These are phyloP conservation scores for Puntigrus tetrazona DNA, from an alignment of 2,113 vertebrate species.

Conservation along the genomic window DNA sequence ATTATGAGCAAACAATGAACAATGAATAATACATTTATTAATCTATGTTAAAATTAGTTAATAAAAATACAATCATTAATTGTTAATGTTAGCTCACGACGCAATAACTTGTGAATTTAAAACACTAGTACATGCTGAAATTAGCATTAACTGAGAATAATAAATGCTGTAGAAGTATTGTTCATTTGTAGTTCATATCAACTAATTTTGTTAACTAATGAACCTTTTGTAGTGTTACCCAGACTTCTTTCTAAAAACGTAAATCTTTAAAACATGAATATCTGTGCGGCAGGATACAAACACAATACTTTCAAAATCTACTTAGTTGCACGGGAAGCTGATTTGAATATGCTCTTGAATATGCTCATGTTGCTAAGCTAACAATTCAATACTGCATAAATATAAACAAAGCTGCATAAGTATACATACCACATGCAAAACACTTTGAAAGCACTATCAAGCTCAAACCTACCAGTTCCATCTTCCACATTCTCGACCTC, in stretches of 20 bases:
- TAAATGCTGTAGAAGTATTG: too few species aligned
- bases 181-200: too few species aligned
- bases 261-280: neutral
- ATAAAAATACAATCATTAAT: too few species aligned
- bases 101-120: too few species aligned
- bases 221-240: too few species aligned
- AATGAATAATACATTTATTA: too few species aligned
- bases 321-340: neutral
- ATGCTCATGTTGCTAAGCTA: constrained; percentile 2
- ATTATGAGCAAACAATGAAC: too few species aligned
- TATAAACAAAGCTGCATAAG: neutral
- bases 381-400: neutral
- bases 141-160: too few species aligned
- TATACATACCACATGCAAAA: neutral
- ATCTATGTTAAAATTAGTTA: too few species aligned
- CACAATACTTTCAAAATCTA: neutral
- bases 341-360: neutral
- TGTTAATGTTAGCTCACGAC: too few species aligned
- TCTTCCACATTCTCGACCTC: constrained; percentile 99
- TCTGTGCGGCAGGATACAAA: neutral
- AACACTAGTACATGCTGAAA: too few species aligned
- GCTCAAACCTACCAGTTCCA: constrained; percentile 86
- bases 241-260: neutral
- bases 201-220: too few species aligned
- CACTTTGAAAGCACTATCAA: neutral